These are phyloP conservation scores for Zele albiditarsus DNA, from an alignment of 2,888 invertebrate species.

Conservation along the genomic window DNA sequence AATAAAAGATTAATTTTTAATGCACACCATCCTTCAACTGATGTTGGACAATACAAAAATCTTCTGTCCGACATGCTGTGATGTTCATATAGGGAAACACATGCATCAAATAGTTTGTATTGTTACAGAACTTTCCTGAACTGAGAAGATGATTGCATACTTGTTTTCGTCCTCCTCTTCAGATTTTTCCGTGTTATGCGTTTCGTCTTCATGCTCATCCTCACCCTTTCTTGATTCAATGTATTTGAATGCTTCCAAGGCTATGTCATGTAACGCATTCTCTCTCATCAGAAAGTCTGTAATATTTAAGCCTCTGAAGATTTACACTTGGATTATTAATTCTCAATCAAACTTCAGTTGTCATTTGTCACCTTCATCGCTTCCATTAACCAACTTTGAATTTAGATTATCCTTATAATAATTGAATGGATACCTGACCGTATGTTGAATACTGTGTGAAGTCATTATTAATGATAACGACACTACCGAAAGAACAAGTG, in stretches of 20 bases:
- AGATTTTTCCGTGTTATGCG: not conserved
- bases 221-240: not conserved
- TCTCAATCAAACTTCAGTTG: not conserved
- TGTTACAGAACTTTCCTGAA: not conserved
- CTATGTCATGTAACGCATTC: not conserved
- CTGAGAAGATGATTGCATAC: not conserved
- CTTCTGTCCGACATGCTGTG: not conserved
- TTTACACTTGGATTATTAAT: not conserved
- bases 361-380: not conserved
- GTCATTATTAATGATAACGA: not conserved
- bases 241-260: not conserved
- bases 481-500: conserved; percentile 13
- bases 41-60: conserved; percentile 4
- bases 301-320: not conserved
- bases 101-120: not conserved
- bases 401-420: not conserved
- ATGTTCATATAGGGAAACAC: not conserved
- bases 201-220: not conserved
- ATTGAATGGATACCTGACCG: not conserved
- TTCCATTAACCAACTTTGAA: not conserved
- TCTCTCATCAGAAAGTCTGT: not conserved
- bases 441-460: not conserved
- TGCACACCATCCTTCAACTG: conserved; percentile 13
- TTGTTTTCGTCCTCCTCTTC: not conserved
- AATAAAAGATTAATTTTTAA: not conserved